These are phyloP conservation scores for Trichacis sp. DNA, from an alignment of 2,888 invertebrate species.

Conservation along the genomic window DNA sequence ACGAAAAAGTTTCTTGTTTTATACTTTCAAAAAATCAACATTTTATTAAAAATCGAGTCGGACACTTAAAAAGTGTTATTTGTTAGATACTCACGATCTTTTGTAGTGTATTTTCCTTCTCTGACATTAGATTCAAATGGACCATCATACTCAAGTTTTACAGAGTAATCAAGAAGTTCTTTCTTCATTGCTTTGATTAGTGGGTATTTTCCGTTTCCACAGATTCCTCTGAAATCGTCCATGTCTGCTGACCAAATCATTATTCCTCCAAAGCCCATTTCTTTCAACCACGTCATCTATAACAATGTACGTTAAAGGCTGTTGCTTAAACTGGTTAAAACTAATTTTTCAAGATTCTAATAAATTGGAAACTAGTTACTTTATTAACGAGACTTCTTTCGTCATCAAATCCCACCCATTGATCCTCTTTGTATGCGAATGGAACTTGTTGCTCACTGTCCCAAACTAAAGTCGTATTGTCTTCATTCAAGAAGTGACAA, in stretches of 20 bases:
- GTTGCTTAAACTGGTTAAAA: no score
- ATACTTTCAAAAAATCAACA: no score
- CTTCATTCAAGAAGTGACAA: slow-evolving; percentile 89
- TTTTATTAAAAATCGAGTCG: no score
- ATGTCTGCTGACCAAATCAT: slow-evolving; percentile 98
- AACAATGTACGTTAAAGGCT: no score
- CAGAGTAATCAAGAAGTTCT: slow-evolving; percentile 85
- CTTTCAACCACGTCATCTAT: slow-evolving; percentile 93
- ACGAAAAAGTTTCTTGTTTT: no score
- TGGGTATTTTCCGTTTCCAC: slow-evolving; percentile 92
- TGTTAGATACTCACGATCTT: slow-evolving; percentile 89
- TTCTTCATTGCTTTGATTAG: slow-evolving; percentile 88
- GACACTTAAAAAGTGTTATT: no score
- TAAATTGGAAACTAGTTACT: slow-evolving; percentile 76
- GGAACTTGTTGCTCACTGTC: slow-evolving; percentile 96
- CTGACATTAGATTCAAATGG: slow-evolving; percentile 82
- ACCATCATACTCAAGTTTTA: slow-evolving; percentile 85
- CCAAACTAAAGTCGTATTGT: slow-evolving; percentile 94
- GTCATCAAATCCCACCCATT: slow-evolving; percentile 96
- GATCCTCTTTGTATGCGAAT: slow-evolving; percentile 90
- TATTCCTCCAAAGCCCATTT: slow-evolving; percentile 94
- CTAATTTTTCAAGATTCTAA: no score
- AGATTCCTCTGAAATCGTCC: slow-evolving; percentile 94
- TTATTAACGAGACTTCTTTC: slow-evolving; percentile 92
- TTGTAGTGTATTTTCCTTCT: slow-evolving; percentile 85